Percentiles rank a stretch among this genome's conserved stretches.
Evolutionary conservation across 64 coral and sea anemone species (phyloP).

Genomic region (Montipora sp.): DNA sequence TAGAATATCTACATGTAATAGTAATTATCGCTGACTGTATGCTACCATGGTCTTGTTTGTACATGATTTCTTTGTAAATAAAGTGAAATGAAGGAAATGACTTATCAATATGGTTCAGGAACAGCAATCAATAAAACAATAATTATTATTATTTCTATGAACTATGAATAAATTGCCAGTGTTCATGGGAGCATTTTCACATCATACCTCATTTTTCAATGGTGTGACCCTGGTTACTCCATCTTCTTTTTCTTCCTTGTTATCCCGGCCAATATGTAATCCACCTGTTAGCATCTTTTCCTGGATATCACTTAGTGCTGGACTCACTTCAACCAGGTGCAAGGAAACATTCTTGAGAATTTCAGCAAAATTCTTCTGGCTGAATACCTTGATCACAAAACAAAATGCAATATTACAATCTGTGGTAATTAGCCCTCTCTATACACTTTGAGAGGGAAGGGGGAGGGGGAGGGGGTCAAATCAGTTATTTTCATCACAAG

Average conservation of each 20-base stretch:
- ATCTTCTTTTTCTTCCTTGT: neutral
- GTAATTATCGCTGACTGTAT: too few relatives aligned
- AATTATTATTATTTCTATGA: too few relatives aligned
- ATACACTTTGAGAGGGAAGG: neutral
- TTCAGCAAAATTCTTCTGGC: conserved; percentile 61
- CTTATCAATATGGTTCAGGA: too few relatives aligned
- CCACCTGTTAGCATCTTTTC: conserved; percentile 64
- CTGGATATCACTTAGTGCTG: conserved; percentile 87
- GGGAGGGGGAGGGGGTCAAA: too few relatives aligned
- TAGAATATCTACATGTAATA: too few relatives aligned
- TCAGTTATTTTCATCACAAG: too few relatives aligned
- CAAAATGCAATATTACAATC: neutral
- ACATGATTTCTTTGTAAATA: too few relatives aligned
- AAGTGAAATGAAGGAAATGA: too few relatives aligned
- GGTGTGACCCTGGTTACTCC: neutral
- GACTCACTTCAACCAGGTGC: conserved; percentile 90
- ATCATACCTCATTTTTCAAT: neutral
- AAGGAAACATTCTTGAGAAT: conserved; percentile 70
- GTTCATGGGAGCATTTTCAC: neutral
- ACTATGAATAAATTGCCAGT: too few relatives aligned
- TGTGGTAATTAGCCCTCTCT: neutral
- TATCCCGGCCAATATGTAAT: neutral
- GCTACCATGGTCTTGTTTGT: too few relatives aligned
- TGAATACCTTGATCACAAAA: conserved; percentile 73
- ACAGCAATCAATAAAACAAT: too few relatives aligned